Conservation (phyloP, 1,140 invertebrate species). For the Pseudomyrmex sp. region DNA sequence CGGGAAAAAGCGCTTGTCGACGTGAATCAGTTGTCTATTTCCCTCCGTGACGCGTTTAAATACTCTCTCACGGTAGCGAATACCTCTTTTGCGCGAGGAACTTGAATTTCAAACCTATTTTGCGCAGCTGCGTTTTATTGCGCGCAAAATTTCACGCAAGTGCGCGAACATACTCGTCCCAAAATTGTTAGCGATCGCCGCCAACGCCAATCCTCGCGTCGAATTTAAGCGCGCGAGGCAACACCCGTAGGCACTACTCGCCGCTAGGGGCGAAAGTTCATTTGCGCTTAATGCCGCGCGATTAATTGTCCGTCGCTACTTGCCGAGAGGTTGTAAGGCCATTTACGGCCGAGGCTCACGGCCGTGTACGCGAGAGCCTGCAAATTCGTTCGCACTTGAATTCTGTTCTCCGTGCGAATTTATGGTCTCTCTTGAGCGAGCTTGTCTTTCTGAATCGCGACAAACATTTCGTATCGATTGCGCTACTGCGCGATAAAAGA, state of each 20-base stretch:
- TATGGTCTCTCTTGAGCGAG: constrained; percentile 61
- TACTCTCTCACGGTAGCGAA: neutral
- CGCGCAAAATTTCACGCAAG: neutral
- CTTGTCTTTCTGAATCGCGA: neutral
- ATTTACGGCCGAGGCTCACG: constrained; percentile 80
- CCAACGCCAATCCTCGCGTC: constrained; percentile 41
- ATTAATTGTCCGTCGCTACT: constrained; percentile 77
- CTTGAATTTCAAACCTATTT: neutral
- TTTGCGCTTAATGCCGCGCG: constrained; percentile 76
- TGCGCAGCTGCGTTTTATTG: too few species aligned
- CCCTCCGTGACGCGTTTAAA: neutral
- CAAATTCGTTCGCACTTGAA: constrained; percentile 84
- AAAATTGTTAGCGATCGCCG: too few species aligned
- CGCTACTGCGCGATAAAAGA: too few species aligned
- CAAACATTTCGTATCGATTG: neutral
- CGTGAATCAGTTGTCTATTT: neutral
- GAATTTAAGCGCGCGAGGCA: constrained; percentile 44
- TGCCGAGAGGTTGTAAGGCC: constrained; percentile 77
- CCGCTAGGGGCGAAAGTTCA: constrained; percentile 67
- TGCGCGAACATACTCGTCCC: neutral
- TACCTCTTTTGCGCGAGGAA: neutral
- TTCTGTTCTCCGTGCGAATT: constrained; percentile 76
- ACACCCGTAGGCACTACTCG: too few species aligned
- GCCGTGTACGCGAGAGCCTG: constrained; percentile 81
- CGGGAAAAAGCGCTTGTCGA: neutral